These are phyloP conservation scores for Leptodactylus fallax DNA, from an alignment of 2,797 vertebrate species.

Conservation along the genomic window DNA sequence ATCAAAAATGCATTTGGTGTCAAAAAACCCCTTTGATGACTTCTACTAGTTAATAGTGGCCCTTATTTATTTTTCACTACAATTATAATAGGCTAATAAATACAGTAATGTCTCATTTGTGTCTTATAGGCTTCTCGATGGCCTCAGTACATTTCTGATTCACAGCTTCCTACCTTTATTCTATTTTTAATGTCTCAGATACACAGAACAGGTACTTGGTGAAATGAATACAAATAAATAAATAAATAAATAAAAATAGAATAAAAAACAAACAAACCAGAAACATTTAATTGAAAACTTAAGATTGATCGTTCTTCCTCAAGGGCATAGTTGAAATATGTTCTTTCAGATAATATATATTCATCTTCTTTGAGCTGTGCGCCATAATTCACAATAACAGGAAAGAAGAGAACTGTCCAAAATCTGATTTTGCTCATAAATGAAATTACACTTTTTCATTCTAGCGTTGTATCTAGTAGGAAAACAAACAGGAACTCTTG, in stretches of 20 bases:
- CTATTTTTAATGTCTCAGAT: too few relatives aligned
- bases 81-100: background rate
- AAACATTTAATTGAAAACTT: conserved; percentile 17
- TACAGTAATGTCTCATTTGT: too few relatives aligned
- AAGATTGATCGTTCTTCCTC: background rate
- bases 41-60: too few relatives aligned
- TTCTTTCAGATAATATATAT: conserved; percentile 23
- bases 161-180: too few relatives aligned
- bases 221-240: background rate
- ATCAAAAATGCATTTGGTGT: too few relatives aligned
- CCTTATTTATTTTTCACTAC: too few relatives aligned
- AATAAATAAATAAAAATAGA: background rate
- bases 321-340: conserved; percentile 4
- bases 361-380: background rate
- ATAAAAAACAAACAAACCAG: background rate
- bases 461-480: conserved; percentile 63
- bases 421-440: conserved; percentile 34
- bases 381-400: conserved; percentile 24
- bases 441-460: conserved; percentile 27
- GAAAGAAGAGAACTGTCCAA: conserved; percentile 35
- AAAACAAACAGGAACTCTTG: conserved; percentile 70
- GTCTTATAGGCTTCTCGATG: too few relatives aligned
- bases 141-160: too few relatives aligned
- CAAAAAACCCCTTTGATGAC: too few relatives aligned
- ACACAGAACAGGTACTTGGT: too few relatives aligned